phyloP scores from a whole-genome alignment of 2,113 vertebrate species.

The Micronycteris hirsuta region DNA sequence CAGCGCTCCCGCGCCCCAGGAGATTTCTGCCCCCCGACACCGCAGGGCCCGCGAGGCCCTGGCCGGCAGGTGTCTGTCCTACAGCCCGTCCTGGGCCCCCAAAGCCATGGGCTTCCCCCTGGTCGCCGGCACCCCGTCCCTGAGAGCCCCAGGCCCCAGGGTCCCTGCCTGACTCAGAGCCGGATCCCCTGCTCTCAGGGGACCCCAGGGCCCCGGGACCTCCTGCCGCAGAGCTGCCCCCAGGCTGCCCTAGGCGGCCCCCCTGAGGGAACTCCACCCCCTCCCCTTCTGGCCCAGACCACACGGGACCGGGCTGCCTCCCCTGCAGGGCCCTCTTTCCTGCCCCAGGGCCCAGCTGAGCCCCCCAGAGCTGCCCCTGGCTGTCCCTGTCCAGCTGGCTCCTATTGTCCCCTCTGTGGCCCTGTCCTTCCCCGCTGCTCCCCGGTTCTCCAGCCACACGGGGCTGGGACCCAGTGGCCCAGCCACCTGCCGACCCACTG shows the following conservation, averaged over 20 bases:
- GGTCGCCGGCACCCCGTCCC: not conserved
- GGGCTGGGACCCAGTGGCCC: not conserved
- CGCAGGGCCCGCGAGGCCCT: not conserved
- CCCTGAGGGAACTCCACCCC: not conserved
- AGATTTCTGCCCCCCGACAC: not conserved
- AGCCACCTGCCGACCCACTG: not conserved
- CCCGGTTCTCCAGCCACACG: not conserved
- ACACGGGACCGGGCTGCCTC: not conserved
- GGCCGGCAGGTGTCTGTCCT: not conserved
- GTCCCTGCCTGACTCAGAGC: not conserved
- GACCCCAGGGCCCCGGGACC: not conserved
- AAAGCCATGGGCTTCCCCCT: not conserved
- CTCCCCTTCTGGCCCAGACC: not conserved
- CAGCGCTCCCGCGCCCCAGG: not conserved
- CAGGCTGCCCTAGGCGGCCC: rapidly evolving
- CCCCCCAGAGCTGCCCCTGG: not conserved
- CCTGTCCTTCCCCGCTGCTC: not conserved
- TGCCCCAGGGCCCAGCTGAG: not conserved
- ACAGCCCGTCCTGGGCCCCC: not conserved
- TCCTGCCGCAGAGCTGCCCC: not conserved
- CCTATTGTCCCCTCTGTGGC: not conserved
- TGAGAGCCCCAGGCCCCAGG: not conserved
- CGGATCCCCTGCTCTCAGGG: not conserved
- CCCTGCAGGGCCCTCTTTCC: not conserved
- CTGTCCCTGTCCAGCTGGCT: not conserved